Conservation (phyloP, 2,797 vertebrate genomes). For the Decapterus maruadsi region DNA sequence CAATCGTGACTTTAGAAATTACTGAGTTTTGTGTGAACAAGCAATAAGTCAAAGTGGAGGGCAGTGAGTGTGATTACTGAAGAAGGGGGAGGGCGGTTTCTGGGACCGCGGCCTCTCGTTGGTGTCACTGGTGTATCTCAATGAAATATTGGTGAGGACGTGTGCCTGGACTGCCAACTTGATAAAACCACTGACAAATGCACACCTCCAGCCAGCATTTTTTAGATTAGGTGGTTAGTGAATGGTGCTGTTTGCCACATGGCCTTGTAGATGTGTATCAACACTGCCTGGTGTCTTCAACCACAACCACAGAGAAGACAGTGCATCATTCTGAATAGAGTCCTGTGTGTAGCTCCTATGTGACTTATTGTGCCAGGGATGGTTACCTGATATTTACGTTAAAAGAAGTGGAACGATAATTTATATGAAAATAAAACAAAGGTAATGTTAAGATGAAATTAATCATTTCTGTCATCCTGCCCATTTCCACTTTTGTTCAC, state of each 20-base stretch:
- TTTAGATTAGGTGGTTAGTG: conserved; percentile 47
- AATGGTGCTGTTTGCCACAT: conserved; percentile 22
- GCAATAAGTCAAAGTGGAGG: conserved; percentile 51
- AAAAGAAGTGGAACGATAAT: neutral
- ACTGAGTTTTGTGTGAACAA: conserved; percentile 65
- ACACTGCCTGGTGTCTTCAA: neutral
- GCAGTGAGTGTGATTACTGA: conserved; percentile 34
- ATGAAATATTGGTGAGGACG: conserved; percentile 58
- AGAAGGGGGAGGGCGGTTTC: neutral
- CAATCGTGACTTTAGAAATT: conserved; percentile 60
- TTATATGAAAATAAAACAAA: neutral
- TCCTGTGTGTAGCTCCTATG: neutral
- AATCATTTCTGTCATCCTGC: conserved; percentile 2
- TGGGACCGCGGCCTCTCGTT: conserved; percentile 11
- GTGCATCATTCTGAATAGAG: conserved; percentile 29
- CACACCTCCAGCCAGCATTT: conserved; percentile 29
- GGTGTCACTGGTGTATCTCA: conserved; percentile 50
- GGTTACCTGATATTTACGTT: conserved; percentile 19
- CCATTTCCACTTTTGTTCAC: conserved; percentile 1
- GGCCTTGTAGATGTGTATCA: conserved; percentile 52
- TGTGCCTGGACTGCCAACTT: conserved; percentile 1
- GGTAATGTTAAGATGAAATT: conserved; percentile 1
- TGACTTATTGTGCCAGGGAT: neutral
- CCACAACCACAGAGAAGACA: conserved; percentile 1
- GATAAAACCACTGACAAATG: conserved; percentile 57